Evolutionary conservation across 2,113 vertebrate species (phyloP).

Genomic region (western clawed frog (Xenopus tropicalis)): DNA sequence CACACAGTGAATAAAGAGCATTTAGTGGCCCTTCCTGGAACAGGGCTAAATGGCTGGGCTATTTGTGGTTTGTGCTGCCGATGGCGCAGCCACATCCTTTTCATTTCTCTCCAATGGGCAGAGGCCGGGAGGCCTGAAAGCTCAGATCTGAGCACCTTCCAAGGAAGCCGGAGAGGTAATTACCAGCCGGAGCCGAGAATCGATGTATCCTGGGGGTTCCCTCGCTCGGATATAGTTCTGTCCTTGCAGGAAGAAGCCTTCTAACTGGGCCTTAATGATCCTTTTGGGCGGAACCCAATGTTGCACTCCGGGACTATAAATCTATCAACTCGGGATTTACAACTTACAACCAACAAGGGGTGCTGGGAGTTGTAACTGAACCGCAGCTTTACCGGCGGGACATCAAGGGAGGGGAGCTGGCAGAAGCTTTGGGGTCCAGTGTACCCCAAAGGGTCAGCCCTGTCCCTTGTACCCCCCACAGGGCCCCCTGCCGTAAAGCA

Average conservation of each 20-base stretch:
- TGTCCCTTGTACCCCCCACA: too few species aligned
- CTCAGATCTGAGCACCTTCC: constrained; percentile 14
- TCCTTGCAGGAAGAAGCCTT: constrained; percentile 10
- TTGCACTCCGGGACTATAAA: background rate
- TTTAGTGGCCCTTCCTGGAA: constrained; percentile 25
- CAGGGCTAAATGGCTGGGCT: constrained; percentile 4
- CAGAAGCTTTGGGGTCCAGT: too few species aligned
- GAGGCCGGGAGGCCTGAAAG: constrained; percentile 2
- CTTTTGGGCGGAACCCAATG: constrained; percentile 27
- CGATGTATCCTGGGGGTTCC: constrained; percentile 6
- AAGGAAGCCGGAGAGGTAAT: constrained; percentile 16
- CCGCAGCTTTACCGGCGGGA: too few species aligned
- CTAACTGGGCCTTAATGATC: constrained; percentile 10
- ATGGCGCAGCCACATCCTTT: constrained; percentile 11
- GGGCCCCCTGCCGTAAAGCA: too few species aligned
- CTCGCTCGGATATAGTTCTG: constrained; percentile 5
- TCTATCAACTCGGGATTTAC: background rate
- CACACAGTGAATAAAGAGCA: background rate
- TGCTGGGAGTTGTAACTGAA: too few species aligned
- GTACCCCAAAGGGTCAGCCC: too few species aligned
- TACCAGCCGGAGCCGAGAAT: constrained; percentile 9
- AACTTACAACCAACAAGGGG: background rate
- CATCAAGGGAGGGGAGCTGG: too few species aligned
- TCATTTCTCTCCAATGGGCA: constrained; percentile 23
- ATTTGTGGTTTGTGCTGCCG: constrained; percentile 27